Conservation (phyloP, 2,113 vertebrate species). For the Dipodomys ordii region DNA sequence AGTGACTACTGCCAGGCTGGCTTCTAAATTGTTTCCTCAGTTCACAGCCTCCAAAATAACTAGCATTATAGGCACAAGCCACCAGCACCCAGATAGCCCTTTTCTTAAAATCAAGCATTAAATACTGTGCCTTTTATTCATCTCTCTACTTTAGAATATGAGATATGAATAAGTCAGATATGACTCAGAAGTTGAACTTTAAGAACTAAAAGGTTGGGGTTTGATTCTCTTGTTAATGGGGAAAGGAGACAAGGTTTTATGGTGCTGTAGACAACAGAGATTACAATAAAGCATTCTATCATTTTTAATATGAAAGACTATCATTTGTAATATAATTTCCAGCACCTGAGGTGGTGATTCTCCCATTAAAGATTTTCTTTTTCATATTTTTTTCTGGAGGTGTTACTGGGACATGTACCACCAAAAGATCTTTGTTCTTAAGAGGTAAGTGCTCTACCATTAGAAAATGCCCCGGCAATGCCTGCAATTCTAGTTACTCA, state of each 20-base stretch:
- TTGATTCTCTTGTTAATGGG: constrained; percentile 58
- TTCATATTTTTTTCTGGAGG: too few species aligned
- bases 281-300: constrained; percentile 66
- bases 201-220: constrained; percentile 68
- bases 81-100: too few species aligned
- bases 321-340: constrained; percentile 69
- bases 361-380: constrained; percentile 42
- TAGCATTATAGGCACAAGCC: too few species aligned
- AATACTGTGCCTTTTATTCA: constrained; percentile 67
- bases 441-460: too few species aligned
- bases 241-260: constrained; percentile 60
- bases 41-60: too few species aligned
- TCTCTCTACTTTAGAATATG: constrained; percentile 78
- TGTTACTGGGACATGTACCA: too few species aligned
- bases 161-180: neutral
- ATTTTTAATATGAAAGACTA: constrained; percentile 59
- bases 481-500: too few species aligned
- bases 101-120: neutral
- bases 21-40: too few species aligned
- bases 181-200: constrained; percentile 3
- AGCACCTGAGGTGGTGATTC: constrained; percentile 56
- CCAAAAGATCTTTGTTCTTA: too few species aligned
- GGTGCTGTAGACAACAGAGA: constrained; percentile 75
- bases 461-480: too few species aligned
- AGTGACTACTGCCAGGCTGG: too few species aligned